Percentiles rank a stretch among this genome's conserved stretches.
phyloP scores from a whole-genome alignment of 2,113 vertebrate species.

The Corythaeola cristata region DNA sequence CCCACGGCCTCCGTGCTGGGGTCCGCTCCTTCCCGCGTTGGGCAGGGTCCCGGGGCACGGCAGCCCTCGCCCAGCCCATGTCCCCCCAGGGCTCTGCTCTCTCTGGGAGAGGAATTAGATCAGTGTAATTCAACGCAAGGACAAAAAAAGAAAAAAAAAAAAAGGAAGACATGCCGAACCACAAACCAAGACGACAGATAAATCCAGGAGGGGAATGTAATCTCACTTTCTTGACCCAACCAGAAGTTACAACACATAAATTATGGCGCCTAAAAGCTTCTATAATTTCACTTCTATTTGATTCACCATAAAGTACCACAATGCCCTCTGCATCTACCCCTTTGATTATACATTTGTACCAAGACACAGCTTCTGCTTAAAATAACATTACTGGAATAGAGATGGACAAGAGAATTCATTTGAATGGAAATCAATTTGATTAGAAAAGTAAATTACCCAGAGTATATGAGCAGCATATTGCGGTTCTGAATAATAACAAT shows the following conservation, averaged over 20 bases:
- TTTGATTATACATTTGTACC: constrained; percentile 53
- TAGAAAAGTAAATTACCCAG: constrained; percentile 51
- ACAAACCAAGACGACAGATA: not conserved
- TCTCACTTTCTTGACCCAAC: not conserved
- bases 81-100: not conserved
- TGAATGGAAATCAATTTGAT: constrained; percentile 72
- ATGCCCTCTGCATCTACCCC: constrained; percentile 40
- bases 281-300: constrained; percentile 34
- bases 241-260: constrained; percentile 19
- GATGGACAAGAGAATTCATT: constrained; percentile 46
- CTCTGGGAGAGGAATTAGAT: not conserved
- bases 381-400: constrained; percentile 71
- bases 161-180: not conserved
- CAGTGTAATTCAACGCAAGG: not conserved
- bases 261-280: constrained; percentile 52
- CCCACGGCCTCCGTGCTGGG: not conserved
- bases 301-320: not conserved
- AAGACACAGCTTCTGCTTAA: constrained; percentile 27
- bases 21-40: fast-evolving
- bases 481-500: not conserved
- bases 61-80: not conserved
- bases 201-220: not conserved
- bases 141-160: not conserved
- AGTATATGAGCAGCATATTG: constrained; percentile 26
- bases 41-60: not conserved